A percentile compares a stretch with the other conserved stretches of the same genome.
These are phyloP conservation scores for Cyphomyrmex costatus DNA, from an alignment of 1,140 invertebrate species.

Conservation along the genomic window DNA sequence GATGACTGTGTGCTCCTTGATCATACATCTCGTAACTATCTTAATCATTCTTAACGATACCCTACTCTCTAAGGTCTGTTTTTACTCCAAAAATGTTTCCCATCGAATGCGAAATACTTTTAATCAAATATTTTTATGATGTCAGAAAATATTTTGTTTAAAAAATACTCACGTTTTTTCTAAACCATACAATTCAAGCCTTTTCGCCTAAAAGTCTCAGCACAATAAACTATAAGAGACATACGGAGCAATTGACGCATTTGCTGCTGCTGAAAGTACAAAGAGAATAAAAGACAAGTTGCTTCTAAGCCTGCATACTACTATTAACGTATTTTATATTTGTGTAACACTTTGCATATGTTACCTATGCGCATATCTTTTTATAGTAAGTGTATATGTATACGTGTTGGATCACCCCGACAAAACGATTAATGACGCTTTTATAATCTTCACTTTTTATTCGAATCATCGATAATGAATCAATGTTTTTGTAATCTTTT, in stretches of 20 bases:
- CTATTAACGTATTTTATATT: conserved; percentile 35
- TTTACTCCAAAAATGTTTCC: not conserved
- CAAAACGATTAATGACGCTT: not conserved
- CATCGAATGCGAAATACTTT: not conserved
- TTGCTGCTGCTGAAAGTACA: conserved; percentile 55
- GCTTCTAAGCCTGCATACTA: conserved; percentile 42
- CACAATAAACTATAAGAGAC: conserved; percentile 33
- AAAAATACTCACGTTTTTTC: not conserved
- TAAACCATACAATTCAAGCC: not conserved
- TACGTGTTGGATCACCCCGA: not conserved
- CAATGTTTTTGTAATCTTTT: not conserved
- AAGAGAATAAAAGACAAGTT: conserved; percentile 61
- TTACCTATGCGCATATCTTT: conserved; percentile 31
- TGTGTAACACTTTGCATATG: conserved; percentile 17
- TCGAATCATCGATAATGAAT: not conserved
- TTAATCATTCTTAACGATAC: not conserved
- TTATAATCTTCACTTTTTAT: not conserved
- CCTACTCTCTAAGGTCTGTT: not conserved
- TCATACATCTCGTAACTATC: not conserved
- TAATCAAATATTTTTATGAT: conserved; percentile 5
- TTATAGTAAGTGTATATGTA: not conserved
- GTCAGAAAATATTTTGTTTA: conserved; percentile 1
- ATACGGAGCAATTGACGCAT: conserved; percentile 24
- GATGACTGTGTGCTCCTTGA: conserved; percentile 10
- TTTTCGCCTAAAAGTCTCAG: conserved; percentile 4